Evolutionary conservation across 2,888 invertebrate species (phyloP), one percentile per base, ranked within the genome.

Genomic region (Agrochola macilenta): DNA sequence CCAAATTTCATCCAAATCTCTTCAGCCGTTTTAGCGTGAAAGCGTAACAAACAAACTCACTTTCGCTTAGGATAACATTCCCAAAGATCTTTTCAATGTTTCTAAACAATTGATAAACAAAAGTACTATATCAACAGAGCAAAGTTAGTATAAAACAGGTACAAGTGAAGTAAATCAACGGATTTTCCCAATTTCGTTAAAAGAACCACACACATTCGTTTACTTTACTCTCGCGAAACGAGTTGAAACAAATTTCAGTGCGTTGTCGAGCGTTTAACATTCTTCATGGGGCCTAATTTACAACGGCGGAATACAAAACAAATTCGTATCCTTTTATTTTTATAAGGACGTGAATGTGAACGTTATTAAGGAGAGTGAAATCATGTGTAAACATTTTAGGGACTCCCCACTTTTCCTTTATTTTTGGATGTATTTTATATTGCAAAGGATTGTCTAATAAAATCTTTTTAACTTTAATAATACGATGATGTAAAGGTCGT

Each of bases 171-270:
- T 82, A 83, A 75, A 85, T 87, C 72, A 87, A 82, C 82, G 83
- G 85, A 86, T 90, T 90, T 92, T 91, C 92, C 88, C 92, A 92
- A 94, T 93, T 93, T 93, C 90, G 89, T 90, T 88, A 90, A 91
- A 91, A 90, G 89, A 93, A 94, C 95, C 95, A 92, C 95, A 94
- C 91, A 90, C 92, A 95, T 95, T 95, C 94, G 92, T 95, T 94
- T 83, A 84, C 84, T 95, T 94, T 83, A 84, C 84, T 84, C 81
- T 66, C 77, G 80, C 87, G 78, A 92, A 94, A 94, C 93, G 91
- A 94, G 93, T 91, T 91, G 83, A 89, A 94, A 93, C 93, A 90
- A 94, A 94, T 93, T 93, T 93, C 89, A 88, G 88, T 89, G 89
- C 90, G 90, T 90, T 87, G 89, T 82, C 88, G 90, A 89, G 87